These are phyloP conservation scores for Acrobasis suavella DNA, from an alignment of 2,888 invertebrate species.

Conservation along the genomic window DNA sequence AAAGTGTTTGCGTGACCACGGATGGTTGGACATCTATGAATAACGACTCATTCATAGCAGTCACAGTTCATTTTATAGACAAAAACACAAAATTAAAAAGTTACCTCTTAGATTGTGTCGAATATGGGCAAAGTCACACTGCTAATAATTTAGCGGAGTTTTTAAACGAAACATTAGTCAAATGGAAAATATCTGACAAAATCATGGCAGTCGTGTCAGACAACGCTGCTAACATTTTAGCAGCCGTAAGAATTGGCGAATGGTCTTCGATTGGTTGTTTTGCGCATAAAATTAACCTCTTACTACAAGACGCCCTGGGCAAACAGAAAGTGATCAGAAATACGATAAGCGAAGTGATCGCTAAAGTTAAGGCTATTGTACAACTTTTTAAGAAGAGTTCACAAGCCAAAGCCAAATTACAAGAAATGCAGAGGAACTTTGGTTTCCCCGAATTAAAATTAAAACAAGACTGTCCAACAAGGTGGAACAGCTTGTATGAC, in stretches of 20 bases:
- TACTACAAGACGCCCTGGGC: not conserved
- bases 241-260: not conserved
- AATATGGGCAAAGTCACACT: constrained; percentile 13
- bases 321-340: not conserved
- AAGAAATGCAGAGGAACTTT: no score
- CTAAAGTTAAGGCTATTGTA: no score
- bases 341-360: no score
- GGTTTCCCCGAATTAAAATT: no score
- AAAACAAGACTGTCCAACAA: no score
- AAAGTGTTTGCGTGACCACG: constrained; percentile 5
- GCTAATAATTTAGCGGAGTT: not conserved
- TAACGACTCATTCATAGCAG: constrained; percentile 8
- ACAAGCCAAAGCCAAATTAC: no score
- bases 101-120: constrained; percentile 11
- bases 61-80: constrained; percentile 6
- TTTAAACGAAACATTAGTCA: not conserved
- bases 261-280: not conserved
- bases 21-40: constrained; percentile 8
- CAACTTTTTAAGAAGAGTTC: no score
- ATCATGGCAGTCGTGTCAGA: not conserved
- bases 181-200: not conserved
- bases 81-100: no score
- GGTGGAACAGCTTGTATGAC: no score
- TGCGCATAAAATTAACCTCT: not conserved
- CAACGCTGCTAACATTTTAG: not conserved